These are phyloP conservation scores for Melanotus villosus DNA, from an alignment of 2,888 invertebrate genomes.

Conservation along the genomic window DNA sequence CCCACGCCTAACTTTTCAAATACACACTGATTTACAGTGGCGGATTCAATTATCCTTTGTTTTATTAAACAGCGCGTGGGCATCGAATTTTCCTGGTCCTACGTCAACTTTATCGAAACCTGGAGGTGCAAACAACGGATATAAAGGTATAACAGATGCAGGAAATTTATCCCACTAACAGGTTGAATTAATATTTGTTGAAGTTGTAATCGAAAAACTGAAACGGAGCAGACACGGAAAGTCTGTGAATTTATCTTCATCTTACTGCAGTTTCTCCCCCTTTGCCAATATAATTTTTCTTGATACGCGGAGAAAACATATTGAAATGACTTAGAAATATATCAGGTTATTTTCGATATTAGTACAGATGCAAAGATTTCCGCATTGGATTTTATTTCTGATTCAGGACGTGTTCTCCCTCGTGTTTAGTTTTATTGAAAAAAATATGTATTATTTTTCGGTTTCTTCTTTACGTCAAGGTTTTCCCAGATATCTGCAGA, in stretches of 20 bases:
- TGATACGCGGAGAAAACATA: constrained; percentile 1
- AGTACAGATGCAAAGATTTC: no score
- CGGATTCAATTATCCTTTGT: constrained; percentile 15
- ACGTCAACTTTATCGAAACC: background rate
- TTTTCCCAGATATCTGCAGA: no score
- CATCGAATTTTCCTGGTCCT: background rate
- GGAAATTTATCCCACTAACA: constrained; percentile 7
- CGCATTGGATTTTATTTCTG: no score
- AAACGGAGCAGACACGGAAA: constrained; percentile 5
- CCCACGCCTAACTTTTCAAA: constrained; percentile 7
- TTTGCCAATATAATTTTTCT: constrained; percentile 11
- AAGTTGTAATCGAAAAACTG: constrained; percentile 21
- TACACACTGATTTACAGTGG: background rate
- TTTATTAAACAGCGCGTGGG: constrained; percentile 5
- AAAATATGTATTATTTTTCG: no score
- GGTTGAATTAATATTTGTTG: constrained; percentile 22
- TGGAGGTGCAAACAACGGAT: background rate
- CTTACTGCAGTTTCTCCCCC: background rate
- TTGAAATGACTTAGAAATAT: constrained; percentile 4
- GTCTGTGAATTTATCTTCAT: constrained; percentile 22
- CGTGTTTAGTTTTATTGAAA: no score
- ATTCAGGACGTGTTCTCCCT: no score
- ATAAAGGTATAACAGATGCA: constrained; percentile 15
- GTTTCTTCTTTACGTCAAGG: no score
- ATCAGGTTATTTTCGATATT: background rate